phyloP scores from a whole-genome alignment of 1,140 invertebrate genomes.

The Pseudachorutes palmiensis region DNA sequence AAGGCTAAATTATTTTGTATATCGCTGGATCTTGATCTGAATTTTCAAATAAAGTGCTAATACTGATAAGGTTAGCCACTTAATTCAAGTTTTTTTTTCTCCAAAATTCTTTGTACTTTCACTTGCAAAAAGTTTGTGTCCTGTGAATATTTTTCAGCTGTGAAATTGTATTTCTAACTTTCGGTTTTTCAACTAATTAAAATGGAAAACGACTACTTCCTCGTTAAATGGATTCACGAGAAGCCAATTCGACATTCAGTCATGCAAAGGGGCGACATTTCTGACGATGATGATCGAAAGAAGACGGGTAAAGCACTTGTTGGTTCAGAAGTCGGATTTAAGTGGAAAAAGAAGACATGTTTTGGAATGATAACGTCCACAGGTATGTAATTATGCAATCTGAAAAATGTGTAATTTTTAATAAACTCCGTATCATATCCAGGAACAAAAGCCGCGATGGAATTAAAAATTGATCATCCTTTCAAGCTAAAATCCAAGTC shows the following conservation, averaged over 20 bases:
- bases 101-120: neutral
- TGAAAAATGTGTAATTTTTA: too few relatives aligned
- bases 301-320: neutral
- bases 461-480: too few relatives aligned
- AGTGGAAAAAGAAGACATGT: too few relatives aligned
- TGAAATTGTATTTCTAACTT: neutral
- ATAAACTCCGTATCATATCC: too few relatives aligned
- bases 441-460: too few relatives aligned
- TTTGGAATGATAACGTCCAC: too few relatives aligned
- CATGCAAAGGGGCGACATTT: neutral
- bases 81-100: neutral
- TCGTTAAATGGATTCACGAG: neutral
- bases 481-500: too few relatives aligned
- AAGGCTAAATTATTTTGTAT: neutral
- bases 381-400: too few relatives aligned
- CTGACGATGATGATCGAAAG: neutral
- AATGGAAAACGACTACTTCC: constrained; percentile 7
- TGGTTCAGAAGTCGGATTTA: neutral
- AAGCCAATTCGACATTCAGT: neutral
- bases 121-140: neutral
- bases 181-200: neutral
- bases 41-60: neutral
- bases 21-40: neutral
- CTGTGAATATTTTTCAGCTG: neutral
- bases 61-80: neutral